Percentiles rank a stretch among this genome's conserved stretches.
Evolutionary conservation across 2,888 invertebrate genomes (phyloP).

Genomic region (Heliconius hortense): DNA sequence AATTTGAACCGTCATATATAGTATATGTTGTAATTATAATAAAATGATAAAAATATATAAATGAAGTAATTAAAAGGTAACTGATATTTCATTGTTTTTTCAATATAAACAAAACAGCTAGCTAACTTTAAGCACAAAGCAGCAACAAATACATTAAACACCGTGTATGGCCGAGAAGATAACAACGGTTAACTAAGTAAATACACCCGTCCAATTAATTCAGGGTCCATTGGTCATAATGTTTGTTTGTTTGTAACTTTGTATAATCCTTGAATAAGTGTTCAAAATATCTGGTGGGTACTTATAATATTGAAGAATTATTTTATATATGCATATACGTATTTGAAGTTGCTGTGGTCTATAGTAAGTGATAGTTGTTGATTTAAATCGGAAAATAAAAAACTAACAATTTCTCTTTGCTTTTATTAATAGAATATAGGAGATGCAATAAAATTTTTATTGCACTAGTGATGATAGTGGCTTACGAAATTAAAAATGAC

Average conservation of each 20-base stretch:
- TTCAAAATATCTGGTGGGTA: conserved; percentile 39
- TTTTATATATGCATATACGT: neutral
- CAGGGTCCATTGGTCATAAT: conserved; percentile 78
- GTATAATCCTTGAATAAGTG: conserved; percentile 46
- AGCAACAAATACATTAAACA: conserved; percentile 53
- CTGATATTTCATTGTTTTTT: conserved; percentile 29
- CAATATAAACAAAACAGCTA: conserved; percentile 38
- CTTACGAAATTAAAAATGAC: neutral
- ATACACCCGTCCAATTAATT: conserved; percentile 77
- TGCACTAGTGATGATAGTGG: neutral
- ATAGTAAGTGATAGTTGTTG: neutral
- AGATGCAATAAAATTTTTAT: neutral
- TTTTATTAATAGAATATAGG: neutral
- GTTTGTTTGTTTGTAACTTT: conserved; percentile 73
- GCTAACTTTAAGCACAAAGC: conserved; percentile 44
- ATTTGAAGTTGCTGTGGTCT: neutral
- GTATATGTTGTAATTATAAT: too few species aligned
- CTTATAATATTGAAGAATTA: neutral
- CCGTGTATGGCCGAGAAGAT: conserved; percentile 73
- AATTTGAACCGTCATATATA: neutral
- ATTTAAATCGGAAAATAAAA: neutral
- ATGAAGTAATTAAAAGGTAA: conserved; percentile 23
- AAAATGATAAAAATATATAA: neutral
- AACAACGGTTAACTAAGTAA: conserved; percentile 75
- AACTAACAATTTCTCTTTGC: too few species aligned